Base-by-base conservation (phyloP, 2,113 vertebrate genomes). In the Leptobrachium ailaonicum region DNA sequence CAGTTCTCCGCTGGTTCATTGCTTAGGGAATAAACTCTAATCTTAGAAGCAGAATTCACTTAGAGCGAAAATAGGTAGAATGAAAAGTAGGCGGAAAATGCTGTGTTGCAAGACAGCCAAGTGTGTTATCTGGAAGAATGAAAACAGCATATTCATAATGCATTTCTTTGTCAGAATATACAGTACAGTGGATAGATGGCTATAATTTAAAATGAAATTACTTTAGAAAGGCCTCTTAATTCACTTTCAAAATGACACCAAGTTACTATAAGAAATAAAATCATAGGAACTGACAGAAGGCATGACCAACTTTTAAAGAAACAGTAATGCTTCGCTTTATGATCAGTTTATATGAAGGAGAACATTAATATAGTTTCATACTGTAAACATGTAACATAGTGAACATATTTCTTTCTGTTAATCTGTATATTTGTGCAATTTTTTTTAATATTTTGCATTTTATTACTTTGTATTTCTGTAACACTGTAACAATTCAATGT, bases 91-190 rank as follows among this genome's bases (percentile, higher is more conserved):
- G 62, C 66, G 69, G 41, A 41, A 73, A 80, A 68, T 32, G 62
- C 71, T 74, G 78, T 68, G 11, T 42, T 80, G 3, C 67, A 42
- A 41, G 62, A 74, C 66, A 73, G 53, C 78, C 71, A 80, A 80
- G 72, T 73, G 71, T 80, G 63, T 71, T 71, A 45, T 45, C 69
- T 74, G 42, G 71, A 80, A 74, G 43, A 56, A 45, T 2, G 78
- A 74, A 80, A 68, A 80, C 73, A 80, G 74, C 71, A 80, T 74
- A 41, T 74, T 80, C 66, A 53, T 74, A 66, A 72, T 79, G 60
- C 66, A 40, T 45, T 66, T 69, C 41, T 41, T 77, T 56, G 50
- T 60, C 50, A 74, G 50, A 66, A 74, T 68, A 67, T 47, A 47
- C 71, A 66, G 53, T 73, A 73, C 41, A 41, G 78, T 74, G 71